phyloP scores from a whole-genome alignment of 92 coral and sea anemone genomes.

The Epizoanthus scotinus region DNA sequence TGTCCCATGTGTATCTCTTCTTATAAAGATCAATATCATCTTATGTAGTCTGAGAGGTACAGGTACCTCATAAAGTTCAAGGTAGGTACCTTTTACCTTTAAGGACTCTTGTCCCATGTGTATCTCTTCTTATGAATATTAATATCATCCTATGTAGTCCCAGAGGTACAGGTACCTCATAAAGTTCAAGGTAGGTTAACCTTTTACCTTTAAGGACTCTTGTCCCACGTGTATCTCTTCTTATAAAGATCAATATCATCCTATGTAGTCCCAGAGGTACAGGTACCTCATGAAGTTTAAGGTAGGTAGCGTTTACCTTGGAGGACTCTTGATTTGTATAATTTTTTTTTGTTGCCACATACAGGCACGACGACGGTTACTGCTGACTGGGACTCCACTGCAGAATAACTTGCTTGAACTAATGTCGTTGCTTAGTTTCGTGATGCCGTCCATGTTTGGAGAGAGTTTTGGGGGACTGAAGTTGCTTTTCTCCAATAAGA shows the following conservation, averaged over 20 bases:
- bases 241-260: no score
- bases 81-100: constrained; percentile 35
- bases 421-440: constrained; percentile 88
- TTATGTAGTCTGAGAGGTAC: constrained; percentile 92
- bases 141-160: constrained; percentile 61
- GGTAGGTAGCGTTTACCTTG: constrained; percentile 34
- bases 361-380: constrained; percentile 84
- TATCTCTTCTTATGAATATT: no score
- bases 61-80: constrained; percentile 70
- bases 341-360: neutral
- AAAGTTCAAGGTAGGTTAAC: constrained; percentile 71
- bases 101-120: no score
- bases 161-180: constrained; percentile 85
- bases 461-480: constrained; percentile 82
- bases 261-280: constrained; percentile 91
- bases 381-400: constrained; percentile 93
- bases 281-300: constrained; percentile 70
- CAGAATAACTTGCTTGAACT: constrained; percentile 91
- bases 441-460: constrained; percentile 93
- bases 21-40: no score
- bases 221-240: no score
- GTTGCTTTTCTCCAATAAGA: constrained; percentile 72
- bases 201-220: no score
- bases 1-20: no score
- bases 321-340: neutral